Evolutionary conservation across 2,888 invertebrate species (phyloP).

Genomic region (Epistrophe eligans): DNA sequence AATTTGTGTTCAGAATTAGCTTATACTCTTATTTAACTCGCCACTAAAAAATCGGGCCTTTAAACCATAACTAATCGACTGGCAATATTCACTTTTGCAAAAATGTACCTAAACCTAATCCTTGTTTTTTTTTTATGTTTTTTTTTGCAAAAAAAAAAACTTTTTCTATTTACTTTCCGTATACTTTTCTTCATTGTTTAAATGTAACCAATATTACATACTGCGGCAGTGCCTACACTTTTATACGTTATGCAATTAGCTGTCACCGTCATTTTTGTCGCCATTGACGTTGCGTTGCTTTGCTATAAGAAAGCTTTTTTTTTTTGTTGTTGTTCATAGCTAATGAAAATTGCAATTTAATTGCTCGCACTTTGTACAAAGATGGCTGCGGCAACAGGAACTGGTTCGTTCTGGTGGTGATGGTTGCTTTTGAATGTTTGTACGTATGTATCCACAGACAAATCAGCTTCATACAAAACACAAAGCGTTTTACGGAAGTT

Average conservation of each 20-base stretch:
- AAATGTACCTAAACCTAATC: not conserved
- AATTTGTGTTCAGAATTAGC: too few relatives aligned
- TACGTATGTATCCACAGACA: not conserved
- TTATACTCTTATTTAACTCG: too few relatives aligned
- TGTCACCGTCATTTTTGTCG: slow-evolving; percentile 52
- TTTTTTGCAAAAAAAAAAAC: not conserved
- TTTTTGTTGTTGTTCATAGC: slow-evolving; percentile 74
- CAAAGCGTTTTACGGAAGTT: slow-evolving; percentile 54
- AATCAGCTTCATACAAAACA: not conserved
- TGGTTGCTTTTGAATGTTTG: not conserved
- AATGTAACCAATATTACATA: slow-evolving; percentile 50
- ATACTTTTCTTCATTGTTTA: slow-evolving; percentile 25
- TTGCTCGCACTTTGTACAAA: slow-evolving; percentile 50
- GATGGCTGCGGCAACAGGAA: slow-evolving; percentile 31
- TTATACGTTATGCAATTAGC: slow-evolving; percentile 69
- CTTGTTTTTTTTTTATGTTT: too few relatives aligned
- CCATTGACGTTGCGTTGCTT: slow-evolving; percentile 38
- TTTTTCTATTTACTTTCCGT: not conserved
- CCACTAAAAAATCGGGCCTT: too few relatives aligned
- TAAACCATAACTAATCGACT: not conserved
- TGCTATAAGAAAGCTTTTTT: slow-evolving; percentile 56
- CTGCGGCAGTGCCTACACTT: not conserved
- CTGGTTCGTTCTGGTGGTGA: not conserved
- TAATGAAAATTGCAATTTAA: slow-evolving; percentile 75
- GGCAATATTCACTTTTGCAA: not conserved